Percentiles rank a stretch among this genome's conserved stretches.
Conservation (phyloP, 53 echinoderm and acorn worm species). For the Temnopleurus reevesii region DNA sequence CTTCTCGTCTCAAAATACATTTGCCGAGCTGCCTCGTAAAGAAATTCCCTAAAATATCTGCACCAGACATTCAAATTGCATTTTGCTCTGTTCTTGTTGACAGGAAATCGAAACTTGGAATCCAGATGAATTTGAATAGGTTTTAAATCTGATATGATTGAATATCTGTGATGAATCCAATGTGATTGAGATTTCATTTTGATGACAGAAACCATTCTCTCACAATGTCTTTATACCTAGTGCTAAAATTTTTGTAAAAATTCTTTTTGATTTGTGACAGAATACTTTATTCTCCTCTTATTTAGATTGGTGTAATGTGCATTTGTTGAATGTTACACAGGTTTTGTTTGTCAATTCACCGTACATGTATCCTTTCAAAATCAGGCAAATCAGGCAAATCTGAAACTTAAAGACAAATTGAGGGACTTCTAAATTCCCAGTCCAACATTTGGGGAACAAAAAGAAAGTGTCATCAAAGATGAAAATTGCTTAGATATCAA, state of each 20-base stretch:
- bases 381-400: too few species aligned
- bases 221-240: neutral
- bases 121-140: neutral
- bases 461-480: too few species aligned
- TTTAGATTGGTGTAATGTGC: too few species aligned
- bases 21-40: neutral
- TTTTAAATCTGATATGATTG: slow-evolving; percentile 24
- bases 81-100: neutral
- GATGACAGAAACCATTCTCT: neutral
- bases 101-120: neutral
- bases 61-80: neutral
- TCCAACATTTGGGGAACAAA: too few species aligned
- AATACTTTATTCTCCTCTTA: too few species aligned
- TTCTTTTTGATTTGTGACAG: neutral
- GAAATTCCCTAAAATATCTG: neutral
- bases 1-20: neutral
- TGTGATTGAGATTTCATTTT: neutral
- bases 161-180: neutral
- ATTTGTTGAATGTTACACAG: too few species aligned
- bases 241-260: neutral
- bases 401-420: too few species aligned
- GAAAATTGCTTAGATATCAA: too few species aligned
- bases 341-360: too few species aligned
- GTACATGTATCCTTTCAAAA: too few species aligned
- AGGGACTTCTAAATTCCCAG: too few species aligned